Conservation (phyloP, 1,140 invertebrate genomes). For the Agrilus planipennis region DNA sequence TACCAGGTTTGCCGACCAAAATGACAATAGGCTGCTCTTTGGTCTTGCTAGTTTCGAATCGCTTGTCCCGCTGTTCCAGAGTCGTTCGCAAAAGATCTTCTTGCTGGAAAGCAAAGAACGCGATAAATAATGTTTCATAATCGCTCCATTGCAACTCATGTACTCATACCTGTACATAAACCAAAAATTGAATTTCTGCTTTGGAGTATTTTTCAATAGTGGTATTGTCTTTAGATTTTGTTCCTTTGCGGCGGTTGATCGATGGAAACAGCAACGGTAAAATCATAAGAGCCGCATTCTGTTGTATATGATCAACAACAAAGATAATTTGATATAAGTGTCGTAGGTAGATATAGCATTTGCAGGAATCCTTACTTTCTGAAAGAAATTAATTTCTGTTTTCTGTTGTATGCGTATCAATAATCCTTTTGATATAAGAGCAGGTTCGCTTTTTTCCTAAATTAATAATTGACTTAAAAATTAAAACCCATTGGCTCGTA, state of each 20-base stretch:
- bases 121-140: too few species aligned
- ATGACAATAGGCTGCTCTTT: not conserved
- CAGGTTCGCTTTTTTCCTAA: too few species aligned
- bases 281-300: not conserved
- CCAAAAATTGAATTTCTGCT: not conserved
- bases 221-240: not conserved
- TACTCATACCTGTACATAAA: not conserved
- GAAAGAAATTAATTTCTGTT: not conserved
- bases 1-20: not conserved
- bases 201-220: not conserved
- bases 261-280: not conserved
- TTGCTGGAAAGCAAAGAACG: too few species aligned
- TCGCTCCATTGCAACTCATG: too few species aligned
- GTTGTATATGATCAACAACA: not conserved
- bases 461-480: too few species aligned
- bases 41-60: not conserved
- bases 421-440: not conserved
- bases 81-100: too few species aligned
- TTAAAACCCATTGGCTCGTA: too few species aligned
- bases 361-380: not conserved
- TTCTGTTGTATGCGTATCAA: not conserved
- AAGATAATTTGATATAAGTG: not conserved
- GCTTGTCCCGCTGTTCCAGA: not conserved
- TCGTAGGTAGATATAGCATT: not conserved
- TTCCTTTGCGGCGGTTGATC: not conserved